These are phyloP conservation scores for Poicephalus gulielmi DNA, from an alignment of 2,113 vertebrate genomes.

Conservation along the genomic window DNA sequence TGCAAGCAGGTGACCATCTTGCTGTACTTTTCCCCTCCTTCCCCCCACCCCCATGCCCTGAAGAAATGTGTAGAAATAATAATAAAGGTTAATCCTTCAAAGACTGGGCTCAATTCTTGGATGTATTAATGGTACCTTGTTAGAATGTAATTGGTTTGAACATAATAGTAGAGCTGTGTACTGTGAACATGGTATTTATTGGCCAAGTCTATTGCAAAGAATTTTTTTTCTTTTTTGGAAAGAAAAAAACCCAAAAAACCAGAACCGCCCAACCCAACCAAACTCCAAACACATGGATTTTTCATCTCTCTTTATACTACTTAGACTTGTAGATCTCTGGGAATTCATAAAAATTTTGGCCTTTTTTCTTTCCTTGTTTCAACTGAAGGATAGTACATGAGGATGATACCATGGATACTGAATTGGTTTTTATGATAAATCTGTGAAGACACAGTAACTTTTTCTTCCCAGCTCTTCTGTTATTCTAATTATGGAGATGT, in stretches of 20 bases:
- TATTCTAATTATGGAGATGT: not conserved
- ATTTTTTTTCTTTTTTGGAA: not conserved
- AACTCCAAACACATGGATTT: not conserved
- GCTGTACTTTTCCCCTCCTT: not conserved
- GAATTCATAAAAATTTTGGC: not conserved
- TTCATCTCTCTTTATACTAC: not conserved
- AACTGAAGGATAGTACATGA: not conserved
- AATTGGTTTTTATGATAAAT: not conserved
- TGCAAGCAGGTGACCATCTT: not conserved
- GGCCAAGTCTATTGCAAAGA: not conserved
- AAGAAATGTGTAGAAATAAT: not conserved
- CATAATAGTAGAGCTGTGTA: not conserved
- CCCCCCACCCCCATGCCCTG: not conserved
- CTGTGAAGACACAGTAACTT: not conserved
- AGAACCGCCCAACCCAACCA: not conserved
- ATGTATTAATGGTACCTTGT: not conserved
- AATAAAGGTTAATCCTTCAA: not conserved
- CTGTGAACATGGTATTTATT: not conserved
- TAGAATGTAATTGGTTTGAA: not conserved
- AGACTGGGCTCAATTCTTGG: not conserved
- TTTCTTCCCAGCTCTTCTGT: not conserved
- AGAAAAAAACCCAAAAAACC: accelerated
- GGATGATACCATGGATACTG: not conserved
- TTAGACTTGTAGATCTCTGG: not conserved
- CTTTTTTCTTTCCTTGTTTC: not conserved